Conservation (phyloP, 2,797 vertebrate species). For the Falco cherrug region DNA sequence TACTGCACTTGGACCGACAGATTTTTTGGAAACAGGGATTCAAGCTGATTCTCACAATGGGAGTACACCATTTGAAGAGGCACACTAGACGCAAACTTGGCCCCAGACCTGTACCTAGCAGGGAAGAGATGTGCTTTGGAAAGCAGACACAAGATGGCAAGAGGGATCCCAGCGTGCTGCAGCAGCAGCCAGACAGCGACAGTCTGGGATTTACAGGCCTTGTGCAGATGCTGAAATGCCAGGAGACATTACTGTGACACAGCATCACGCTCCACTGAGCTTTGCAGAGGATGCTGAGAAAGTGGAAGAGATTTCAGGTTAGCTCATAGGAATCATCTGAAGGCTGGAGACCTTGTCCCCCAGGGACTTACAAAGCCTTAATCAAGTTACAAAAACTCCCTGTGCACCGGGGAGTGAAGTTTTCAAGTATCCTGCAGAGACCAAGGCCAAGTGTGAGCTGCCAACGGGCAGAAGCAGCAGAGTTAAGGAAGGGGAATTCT, state of each 20-base stretch:
- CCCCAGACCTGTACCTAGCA: not conserved
- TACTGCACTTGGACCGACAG: not conserved
- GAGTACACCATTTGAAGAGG: not conserved
- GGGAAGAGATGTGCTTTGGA: not conserved
- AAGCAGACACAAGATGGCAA: not conserved
- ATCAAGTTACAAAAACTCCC: not conserved
- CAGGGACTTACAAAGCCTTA: not conserved
- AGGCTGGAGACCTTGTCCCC: not conserved
- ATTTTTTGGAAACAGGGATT: not conserved
- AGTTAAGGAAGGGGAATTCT: not conserved
- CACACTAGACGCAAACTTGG: not conserved
- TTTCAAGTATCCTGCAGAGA: not conserved
- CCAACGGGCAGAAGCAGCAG: not conserved
- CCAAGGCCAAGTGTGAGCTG: not conserved
- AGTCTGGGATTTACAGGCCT: not conserved
- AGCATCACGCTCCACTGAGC: not conserved
- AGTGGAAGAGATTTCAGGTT: not conserved
- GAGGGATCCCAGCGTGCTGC: not conserved
- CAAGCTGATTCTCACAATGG: not conserved
- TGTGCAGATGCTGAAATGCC: not conserved
- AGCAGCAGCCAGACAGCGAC: not conserved
- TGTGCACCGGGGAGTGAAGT: not conserved
- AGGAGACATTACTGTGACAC: not conserved
- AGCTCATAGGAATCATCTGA: not conserved
- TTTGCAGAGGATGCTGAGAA: not conserved